phyloP scores from a whole-genome alignment of 92 coral and sea anemone genomes.

The Galaxea fascicularis region DNA sequence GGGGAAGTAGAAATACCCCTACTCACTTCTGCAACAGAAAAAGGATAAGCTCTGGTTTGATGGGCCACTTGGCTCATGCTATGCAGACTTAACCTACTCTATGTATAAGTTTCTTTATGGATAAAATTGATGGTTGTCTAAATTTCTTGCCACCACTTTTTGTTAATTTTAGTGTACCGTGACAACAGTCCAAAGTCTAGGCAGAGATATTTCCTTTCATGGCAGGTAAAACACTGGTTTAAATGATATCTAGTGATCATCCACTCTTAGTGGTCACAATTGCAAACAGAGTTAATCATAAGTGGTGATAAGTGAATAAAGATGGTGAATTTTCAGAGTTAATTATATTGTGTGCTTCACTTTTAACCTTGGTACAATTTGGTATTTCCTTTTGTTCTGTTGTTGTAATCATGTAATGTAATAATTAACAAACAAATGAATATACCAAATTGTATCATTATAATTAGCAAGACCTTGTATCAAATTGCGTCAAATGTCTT shows the following conservation, averaged over 20 bases:
- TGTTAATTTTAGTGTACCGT: conserved; percentile 3
- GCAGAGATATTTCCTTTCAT: conserved; percentile 9
- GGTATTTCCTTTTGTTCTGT: no score
- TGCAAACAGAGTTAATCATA: no score
- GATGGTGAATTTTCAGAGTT: no score
- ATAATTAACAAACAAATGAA: neutral
- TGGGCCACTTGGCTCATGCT: neutral
- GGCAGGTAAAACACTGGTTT: neutral
- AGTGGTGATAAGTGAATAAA: neutral
- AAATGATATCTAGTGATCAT: neutral
- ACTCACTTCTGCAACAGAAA: no score
- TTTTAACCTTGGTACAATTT: no score
- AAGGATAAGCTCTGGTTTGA: neutral
- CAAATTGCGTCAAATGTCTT: neutral
- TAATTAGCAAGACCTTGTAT: neutral
- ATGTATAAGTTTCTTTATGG: neutral
- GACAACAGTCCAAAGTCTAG: conserved; percentile 13
- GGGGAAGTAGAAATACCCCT: no score
- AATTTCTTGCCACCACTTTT: no score
- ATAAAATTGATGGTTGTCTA: no score
- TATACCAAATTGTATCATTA: neutral
- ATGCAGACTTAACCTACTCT: neutral
- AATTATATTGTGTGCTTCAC: no score
- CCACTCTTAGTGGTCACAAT: no score
- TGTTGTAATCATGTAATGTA: no score